phyloP scores from a whole-genome alignment of 2,888 invertebrate genomes.

The Latrodectus elegans region DNA sequence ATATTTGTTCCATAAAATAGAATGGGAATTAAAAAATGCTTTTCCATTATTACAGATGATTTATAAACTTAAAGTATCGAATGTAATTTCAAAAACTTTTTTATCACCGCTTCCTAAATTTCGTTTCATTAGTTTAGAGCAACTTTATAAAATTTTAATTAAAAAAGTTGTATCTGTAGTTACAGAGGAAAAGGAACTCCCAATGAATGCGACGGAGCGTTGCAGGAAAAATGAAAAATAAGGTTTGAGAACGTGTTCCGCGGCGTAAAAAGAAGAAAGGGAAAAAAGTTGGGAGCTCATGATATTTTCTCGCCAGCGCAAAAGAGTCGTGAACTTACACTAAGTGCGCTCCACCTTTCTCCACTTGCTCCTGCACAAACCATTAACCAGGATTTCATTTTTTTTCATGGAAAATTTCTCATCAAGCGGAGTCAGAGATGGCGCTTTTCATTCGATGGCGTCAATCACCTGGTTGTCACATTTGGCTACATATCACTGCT shows the following conservation, averaged over 20 bases:
- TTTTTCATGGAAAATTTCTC: constrained; percentile 34
- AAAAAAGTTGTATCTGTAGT: not conserved
- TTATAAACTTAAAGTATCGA: too few species aligned
- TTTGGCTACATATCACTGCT: not conserved
- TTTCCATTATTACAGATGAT: too few species aligned
- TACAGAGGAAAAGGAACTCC: not conserved
- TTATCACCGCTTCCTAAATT: not conserved
- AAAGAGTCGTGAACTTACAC: constrained; percentile 55
- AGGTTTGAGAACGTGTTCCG: constrained; percentile 74
- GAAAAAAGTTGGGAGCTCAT: not conserved
- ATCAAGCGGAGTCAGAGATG: constrained; percentile 26
- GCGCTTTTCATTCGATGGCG: constrained; percentile 37
- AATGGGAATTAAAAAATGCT: not conserved
- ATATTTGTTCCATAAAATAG: too few species aligned
- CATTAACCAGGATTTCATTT: constrained; percentile 50
- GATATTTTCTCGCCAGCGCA: constrained; percentile 12
- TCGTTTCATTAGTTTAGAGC: constrained; percentile 15
- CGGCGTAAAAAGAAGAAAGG: constrained; percentile 72
- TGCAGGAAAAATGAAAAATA: constrained; percentile 69
- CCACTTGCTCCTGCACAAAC: constrained; percentile 45
- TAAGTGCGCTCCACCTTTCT: constrained; percentile 43
- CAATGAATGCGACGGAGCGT: constrained; percentile 70
- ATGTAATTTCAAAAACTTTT: too few species aligned
- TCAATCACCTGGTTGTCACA: not conserved
- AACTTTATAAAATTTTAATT: constrained; percentile 54